A percentile compares a stretch with the other conserved stretches of the same genome.
Conservation (phyloP, 2,888 invertebrate species). For the Linnaemya tessellans region DNA sequence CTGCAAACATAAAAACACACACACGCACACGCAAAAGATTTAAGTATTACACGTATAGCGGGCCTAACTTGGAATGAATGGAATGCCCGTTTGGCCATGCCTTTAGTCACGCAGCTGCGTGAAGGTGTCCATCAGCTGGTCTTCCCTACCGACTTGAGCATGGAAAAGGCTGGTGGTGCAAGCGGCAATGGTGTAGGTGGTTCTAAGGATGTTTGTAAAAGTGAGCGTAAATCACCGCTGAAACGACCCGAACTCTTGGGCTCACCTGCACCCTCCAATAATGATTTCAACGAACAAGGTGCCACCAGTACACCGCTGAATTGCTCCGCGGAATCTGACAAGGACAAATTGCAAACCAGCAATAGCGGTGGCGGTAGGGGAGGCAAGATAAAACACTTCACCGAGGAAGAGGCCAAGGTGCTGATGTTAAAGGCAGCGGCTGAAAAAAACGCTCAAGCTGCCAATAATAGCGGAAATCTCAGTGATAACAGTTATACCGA, state of each 20-base stretch:
- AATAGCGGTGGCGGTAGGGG: slow-evolving; percentile 74
- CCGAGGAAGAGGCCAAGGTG: slow-evolving; percentile 80
- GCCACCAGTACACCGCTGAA: slow-evolving; percentile 66
- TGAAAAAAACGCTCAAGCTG: slow-evolving; percentile 77
- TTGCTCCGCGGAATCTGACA: slow-evolving; percentile 62
- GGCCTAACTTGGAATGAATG: slow-evolving; percentile 89
- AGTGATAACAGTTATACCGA: slow-evolving; percentile 79
- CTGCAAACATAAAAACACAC: slow-evolving; percentile 1
- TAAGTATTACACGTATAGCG: slow-evolving; percentile 89
- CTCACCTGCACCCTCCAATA: slow-evolving; percentile 65
- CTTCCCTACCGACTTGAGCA: slow-evolving; percentile 83
- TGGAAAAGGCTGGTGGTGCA: slow-evolving; percentile 79
- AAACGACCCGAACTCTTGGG: slow-evolving; percentile 51
- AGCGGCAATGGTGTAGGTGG: slow-evolving; percentile 58
- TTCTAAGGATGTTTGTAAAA: slow-evolving; percentile 57
- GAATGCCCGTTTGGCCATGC: slow-evolving; percentile 90
- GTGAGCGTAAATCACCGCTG: slow-evolving; percentile 78
- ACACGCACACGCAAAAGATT: slow-evolving; percentile 84
- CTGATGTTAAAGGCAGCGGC: slow-evolving; percentile 80
- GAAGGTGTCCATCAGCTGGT: slow-evolving; percentile 84
- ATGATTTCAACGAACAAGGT: slow-evolving; percentile 57
- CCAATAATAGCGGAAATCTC: slow-evolving; percentile 76
- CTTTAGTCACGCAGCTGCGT: slow-evolving; percentile 86
- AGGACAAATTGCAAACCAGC: slow-evolving; percentile 61
- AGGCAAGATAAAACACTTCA: slow-evolving; percentile 79